Evolutionary conservation across 2,797 vertebrate genomes (phyloP), one percentile per base, ranked within the genome.

Genomic region (Xenentodon cancila): DNA sequence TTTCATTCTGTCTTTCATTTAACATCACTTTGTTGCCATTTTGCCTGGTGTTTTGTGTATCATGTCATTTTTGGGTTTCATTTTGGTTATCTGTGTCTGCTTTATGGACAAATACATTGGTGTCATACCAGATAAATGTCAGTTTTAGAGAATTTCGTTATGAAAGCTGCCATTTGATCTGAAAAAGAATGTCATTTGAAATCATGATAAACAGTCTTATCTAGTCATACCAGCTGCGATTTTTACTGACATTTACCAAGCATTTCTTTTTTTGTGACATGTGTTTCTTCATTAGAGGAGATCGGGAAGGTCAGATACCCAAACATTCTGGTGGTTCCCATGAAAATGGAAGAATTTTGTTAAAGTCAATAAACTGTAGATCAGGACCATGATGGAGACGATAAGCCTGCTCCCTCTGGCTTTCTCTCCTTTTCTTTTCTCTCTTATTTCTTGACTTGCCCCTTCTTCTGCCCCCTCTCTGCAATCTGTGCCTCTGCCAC

Each of bases 401-500:
- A 55, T 59, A 45, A 68, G 7, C n/a, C 32, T 20, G 18, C 16
- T 40, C 25, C 44, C 64, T 43, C 34, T 53, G 43, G 47, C 13
- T 51, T 50, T 48, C 68, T 55, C 53, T 79, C 53, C 68, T 50
- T 49, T 68, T 77, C n/a, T 66, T 59, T 55, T n/a, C 58, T 61
- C 32, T 51, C 46, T 45, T 67, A 54, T 32, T 48, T 67, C 56
- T 67, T 50, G 69, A 60, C 76, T 75, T 79, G 74, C 67, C 72
- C 71, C 79, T 71, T 82, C 82, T 71, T 76, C 79, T 84, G 81
- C 68, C 74, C 76, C 54, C 70, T 82, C 69, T 80, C 74, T 78
- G 73, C 84, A 86, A 77, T 84, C 79, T 86, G 86, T 86, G 86
- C 84, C 71, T 82, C 72, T 63, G 88, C 86, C 87, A 91, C 89